phyloP scores from a whole-genome alignment of 2,888 invertebrate species.

The Gordius sp. region DNA sequence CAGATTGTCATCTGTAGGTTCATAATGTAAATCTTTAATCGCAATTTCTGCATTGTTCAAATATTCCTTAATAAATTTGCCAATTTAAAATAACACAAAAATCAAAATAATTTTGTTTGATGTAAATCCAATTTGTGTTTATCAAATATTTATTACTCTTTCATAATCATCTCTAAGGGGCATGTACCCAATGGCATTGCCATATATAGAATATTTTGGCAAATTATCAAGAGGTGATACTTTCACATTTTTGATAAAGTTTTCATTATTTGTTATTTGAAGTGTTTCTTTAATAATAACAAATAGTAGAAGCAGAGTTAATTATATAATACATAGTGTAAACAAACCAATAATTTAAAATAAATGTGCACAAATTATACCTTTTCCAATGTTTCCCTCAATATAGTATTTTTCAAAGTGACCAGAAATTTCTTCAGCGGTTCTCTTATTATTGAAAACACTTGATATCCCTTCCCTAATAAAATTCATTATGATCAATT shows the following conservation, averaged over 20 bases:
- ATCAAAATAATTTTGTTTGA: not conserved
- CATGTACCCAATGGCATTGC: not conserved
- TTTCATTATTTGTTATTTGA: too few relatives aligned
- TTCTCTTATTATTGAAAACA: slow-evolving; percentile 2
- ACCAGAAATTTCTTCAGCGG: not conserved
- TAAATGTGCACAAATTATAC: too few relatives aligned
- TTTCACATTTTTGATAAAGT: too few relatives aligned
- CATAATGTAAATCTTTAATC: slow-evolving; percentile 9
- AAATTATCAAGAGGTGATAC: too few relatives aligned
- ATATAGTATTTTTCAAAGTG: slow-evolving; percentile 6
- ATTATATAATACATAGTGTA: too few relatives aligned
- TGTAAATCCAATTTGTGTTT: not conserved
- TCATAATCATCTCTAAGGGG: not conserved
- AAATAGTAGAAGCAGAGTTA: too few relatives aligned
- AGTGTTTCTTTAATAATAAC: too few relatives aligned
- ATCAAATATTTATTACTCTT: not conserved
- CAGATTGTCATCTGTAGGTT: not conserved
- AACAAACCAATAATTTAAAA: too few relatives aligned
- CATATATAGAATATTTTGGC: not conserved
- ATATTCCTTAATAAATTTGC: slow-evolving; percentile 4
- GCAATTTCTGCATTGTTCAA: not conserved
- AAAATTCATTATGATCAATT: not conserved
- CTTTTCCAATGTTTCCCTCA: slow-evolving; percentile 1
- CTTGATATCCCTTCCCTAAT: slow-evolving; percentile 4
- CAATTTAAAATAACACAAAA: not conserved